Evolutionary conservation across 2,888 invertebrate genomes (phyloP), one percentile per base, ranked within the genome.

Genomic region (Melanotus villosus): DNA sequence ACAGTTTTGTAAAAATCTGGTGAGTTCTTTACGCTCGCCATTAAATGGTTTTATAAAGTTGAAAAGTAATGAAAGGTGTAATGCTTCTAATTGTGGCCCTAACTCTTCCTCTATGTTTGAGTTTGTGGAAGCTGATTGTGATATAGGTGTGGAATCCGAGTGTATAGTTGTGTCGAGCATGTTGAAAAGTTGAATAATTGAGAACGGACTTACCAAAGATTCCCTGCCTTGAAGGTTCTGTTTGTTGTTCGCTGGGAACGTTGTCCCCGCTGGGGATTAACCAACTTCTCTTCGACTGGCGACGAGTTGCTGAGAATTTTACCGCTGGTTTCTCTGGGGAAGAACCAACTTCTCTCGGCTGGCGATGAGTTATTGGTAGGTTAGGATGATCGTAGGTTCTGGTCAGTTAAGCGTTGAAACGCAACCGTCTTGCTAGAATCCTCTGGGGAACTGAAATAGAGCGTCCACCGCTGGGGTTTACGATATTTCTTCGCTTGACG

Each of bases 41-140:
- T 34, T 56, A 18, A 34, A 56, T 3, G 56, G 56, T 18, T 19
- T 56, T 1, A 56, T 12, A 36, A 56, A 56, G 34, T 56, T 56
- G 4, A 36, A 56, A 12, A 56, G 18, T 56, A 56, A 10, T 3
- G 56, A 1, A 16, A 56, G 18, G 0, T 18, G 56, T 19, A 56
- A n/a, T 18, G 1, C 14, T 6, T 36, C 36, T 1, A 36, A 1
- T n/a, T n/a, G n/a, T n/a, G n/a, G n/a, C n/a, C n/a, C n/a, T n/a
- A n/a, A n/a, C n/a, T n/a, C n/a, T n/a, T n/a, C n/a, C n/a, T n/a
- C n/a, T n/a, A n/a, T n/a, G n/a, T n/a, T n/a, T n/a, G n/a, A n/a
- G n/a, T n/a, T n/a, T n/a, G n/a, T n/a, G n/a, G n/a, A n/a, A n/a
- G n/a, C n/a, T n/a, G n/a, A n/a, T n/a, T n/a, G n/a, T n/a, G n/a